Evolutionary conservation across 2,797 vertebrate genomes (phyloP).

Genomic region (Merluccius polli): DNA sequence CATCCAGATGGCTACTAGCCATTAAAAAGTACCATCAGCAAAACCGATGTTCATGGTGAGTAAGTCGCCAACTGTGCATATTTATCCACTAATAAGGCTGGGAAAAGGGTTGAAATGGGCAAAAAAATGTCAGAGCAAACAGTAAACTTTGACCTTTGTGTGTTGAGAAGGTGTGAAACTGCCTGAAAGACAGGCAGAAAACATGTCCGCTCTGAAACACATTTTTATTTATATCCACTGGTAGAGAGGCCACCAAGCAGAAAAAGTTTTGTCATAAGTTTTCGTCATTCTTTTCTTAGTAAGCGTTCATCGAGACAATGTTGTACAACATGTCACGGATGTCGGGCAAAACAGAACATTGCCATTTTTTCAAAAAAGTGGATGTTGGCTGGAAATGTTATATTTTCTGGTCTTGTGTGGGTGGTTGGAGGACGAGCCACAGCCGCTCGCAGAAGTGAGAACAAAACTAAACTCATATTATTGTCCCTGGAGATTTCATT

Average conservation of each 20-base stretch:
- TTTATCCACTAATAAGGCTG: background rate
- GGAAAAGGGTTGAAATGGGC: background rate
- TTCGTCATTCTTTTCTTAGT: background rate
- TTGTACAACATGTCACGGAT: too few relatives aligned
- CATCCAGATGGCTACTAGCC: background rate
- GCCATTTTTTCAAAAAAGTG: too few relatives aligned
- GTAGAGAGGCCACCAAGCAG: conserved; percentile 11
- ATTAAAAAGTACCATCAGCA: background rate
- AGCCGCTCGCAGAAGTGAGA: background rate
- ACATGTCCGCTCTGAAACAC: conserved; percentile 16
- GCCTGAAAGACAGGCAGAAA: conserved; percentile 18
- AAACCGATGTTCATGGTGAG: too few relatives aligned
- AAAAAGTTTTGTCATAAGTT: background rate
- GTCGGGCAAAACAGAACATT: too few relatives aligned
- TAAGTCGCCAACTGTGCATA: too few relatives aligned
- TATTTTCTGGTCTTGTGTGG: background rate
- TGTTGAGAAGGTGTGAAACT: conserved; percentile 12
- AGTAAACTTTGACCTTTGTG: background rate
- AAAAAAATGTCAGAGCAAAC: background rate
- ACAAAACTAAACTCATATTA: background rate
- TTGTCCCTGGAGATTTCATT: background rate
- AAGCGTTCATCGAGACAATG: background rate
- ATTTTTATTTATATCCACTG: background rate
- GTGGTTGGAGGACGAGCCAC: background rate
- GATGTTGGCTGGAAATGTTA: too few relatives aligned